Evolutionary conservation across 2,797 vertebrate genomes (phyloP).

Genomic region (Carcharodon carcharias): DNA sequence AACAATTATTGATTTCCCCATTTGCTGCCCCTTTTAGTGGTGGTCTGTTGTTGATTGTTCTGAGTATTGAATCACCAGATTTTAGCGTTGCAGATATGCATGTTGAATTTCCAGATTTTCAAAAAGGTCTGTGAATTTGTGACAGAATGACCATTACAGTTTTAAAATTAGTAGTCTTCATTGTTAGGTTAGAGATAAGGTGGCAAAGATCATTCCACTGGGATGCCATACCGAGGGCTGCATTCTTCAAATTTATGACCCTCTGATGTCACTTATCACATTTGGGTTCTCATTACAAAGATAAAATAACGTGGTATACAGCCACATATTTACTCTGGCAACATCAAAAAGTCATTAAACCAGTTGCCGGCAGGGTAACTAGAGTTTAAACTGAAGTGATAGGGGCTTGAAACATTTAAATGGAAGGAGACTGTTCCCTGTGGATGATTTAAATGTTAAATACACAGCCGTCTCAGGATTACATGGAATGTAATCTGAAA

Average conservation of each 20-base stretch:
- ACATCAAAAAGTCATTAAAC: constrained; percentile 33
- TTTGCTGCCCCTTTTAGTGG: neutral
- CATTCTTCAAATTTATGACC: neutral
- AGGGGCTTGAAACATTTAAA: constrained; percentile 59
- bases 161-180: neutral
- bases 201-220: neutral
- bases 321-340: constrained; percentile 24
- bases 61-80: neutral
- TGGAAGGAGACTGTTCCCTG: constrained; percentile 58
- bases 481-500: constrained; percentile 65
- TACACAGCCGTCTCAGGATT: constrained; percentile 56
- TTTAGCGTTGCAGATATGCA: neutral
- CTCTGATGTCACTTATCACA: neutral
- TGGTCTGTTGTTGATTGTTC: neutral
- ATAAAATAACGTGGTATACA: constrained; percentile 6
- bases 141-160: neutral
- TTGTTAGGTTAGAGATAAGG: neutral
- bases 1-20: neutral
- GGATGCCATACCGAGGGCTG: neutral
- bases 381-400: constrained; percentile 52
- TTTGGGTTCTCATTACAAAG: neutral
- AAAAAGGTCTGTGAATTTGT: neutral
- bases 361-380: constrained; percentile 45
- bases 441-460: constrained; percentile 73
- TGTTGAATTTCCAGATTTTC: neutral